Base-by-base conservation (phyloP, 1,140 invertebrate species). In the Popillia japonica region DNA sequence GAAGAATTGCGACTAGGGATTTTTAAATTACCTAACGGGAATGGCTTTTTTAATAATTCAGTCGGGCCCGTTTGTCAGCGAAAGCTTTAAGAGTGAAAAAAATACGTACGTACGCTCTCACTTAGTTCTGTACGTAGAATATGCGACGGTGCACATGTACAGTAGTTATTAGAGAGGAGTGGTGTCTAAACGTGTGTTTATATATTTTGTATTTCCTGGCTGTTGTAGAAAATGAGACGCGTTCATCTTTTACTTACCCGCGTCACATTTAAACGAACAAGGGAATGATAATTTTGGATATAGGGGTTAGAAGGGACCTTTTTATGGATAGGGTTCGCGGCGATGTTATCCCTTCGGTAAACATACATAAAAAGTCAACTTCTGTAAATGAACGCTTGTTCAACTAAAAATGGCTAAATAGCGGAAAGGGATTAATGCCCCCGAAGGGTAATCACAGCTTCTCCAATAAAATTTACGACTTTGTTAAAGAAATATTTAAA, bases 31-130 rank as follows among this genome's bases (percentile, higher is more conserved):
- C 48, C 48, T 55, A 55, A 55, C 48, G 48, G 48, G 48, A 34
- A 55, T 55, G 48, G 48, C 48, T 55, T 55, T 55, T 55, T 55
- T 55, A 55, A 55, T 55, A 55, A 55, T 55, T 55, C 48, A 55
- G 14, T 17, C 14, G 9, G 48, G 14, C 17, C 27, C 48, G 48
- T 55, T 55, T 17, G 14, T 55, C 48, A 55, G 14, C 14, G 2
- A 55, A 6, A 17, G 48, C 14, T 17, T 55, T n/a, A 9, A 44
- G 42, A 44, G 9, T 1, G 4, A 34, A 34, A 34, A 34, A 34
- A 34, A 34, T 34, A 34, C 27, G 27, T 34, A 34, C 27, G 2
- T 34, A 34, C 27, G 27, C 27, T 34, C 27, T 34, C 27, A 34
- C 27, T 34, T 34, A 9, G 42, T 14, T 44, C 11, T 17, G 48